phyloP scores from a whole-genome alignment of 2,797 vertebrate genomes.

The Mus caroli region DNA sequence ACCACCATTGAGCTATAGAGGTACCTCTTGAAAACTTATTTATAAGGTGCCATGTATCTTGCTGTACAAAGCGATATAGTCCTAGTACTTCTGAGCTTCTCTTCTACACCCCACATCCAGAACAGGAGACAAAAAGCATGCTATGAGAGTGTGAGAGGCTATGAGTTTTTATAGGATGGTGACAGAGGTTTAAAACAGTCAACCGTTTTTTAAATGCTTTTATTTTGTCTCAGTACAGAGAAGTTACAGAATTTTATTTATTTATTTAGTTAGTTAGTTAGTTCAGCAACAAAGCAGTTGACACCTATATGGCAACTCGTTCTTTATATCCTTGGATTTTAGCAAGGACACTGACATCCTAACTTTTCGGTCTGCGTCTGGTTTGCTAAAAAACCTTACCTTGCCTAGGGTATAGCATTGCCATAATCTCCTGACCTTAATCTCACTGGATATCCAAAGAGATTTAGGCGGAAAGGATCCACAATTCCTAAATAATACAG shows the following conservation, averaged over 20 bases:
- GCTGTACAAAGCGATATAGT: neutral
- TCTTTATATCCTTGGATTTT: constrained; percentile 51
- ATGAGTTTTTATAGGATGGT: neutral
- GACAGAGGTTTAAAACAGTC: neutral
- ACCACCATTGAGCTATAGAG: accelerated
- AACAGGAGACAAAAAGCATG: too few species aligned
- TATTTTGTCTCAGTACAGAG: neutral
- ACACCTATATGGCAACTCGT: constrained; percentile 26
- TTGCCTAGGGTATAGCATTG: constrained; percentile 41
- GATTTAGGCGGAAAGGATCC: neutral
- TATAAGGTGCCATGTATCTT: neutral
- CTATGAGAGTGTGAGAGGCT: neutral
- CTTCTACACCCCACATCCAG: neutral
- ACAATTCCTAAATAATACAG: neutral
- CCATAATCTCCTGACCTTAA: constrained; percentile 65
- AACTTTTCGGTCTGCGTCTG: neutral
- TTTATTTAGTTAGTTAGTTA: neutral
- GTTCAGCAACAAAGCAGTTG: constrained; percentile 6
- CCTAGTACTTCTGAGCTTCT: neutral
- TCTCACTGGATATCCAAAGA: constrained; percentile 35
- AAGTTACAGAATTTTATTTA: neutral
- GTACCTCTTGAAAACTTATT: neutral
- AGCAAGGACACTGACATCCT: constrained; percentile 41
- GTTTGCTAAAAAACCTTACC: neutral
- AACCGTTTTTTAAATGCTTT: neutral